A percentile compares a stretch with the other conserved stretches of the same genome.
These are phyloP conservation scores for Campoletis sonorensis DNA, from an alignment of 1,140 invertebrate species.

Conservation along the genomic window DNA sequence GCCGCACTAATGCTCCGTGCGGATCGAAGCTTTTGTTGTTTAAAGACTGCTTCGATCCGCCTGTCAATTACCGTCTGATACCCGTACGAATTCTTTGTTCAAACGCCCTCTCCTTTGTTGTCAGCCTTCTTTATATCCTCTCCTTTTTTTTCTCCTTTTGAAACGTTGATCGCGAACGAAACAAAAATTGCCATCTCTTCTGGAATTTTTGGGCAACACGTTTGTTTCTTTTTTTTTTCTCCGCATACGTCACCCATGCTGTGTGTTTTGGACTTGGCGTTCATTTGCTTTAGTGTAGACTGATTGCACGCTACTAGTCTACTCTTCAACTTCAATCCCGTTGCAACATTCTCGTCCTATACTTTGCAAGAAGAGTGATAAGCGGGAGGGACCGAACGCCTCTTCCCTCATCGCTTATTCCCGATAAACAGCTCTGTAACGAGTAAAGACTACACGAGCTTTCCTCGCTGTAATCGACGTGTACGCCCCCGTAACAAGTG, in stretches of 20 bases:
- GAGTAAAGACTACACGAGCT: constrained; percentile 6
- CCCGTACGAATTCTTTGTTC: constrained; percentile 19
- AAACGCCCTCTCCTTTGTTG: neutral
- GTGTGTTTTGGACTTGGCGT: neutral
- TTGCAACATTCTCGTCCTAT: neutral
- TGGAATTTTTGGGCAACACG: neutral
- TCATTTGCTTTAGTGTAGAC: constrained; percentile 11
- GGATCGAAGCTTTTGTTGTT: constrained; percentile 21
- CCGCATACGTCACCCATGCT: too few species aligned
- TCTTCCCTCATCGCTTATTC: constrained; percentile 20
- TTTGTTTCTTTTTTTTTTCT: neutral
- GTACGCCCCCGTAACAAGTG: constrained; percentile 43
- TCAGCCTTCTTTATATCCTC: neutral
- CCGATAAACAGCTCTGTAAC: neutral
- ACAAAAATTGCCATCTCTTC: neutral
- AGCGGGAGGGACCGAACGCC: neutral
- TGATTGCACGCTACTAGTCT: constrained; percentile 47
- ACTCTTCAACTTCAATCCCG: neutral
- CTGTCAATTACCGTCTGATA: constrained; percentile 2
- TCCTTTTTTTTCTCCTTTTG: neutral
- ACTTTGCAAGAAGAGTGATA: neutral
- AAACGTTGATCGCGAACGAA: neutral
- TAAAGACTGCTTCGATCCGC: constrained; percentile 1
- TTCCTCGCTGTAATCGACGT: constrained; percentile 18
- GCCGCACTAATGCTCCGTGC: neutral